phyloP scores from a whole-genome alignment of 2,113 vertebrate species.

The Taxidea taxus region DNA sequence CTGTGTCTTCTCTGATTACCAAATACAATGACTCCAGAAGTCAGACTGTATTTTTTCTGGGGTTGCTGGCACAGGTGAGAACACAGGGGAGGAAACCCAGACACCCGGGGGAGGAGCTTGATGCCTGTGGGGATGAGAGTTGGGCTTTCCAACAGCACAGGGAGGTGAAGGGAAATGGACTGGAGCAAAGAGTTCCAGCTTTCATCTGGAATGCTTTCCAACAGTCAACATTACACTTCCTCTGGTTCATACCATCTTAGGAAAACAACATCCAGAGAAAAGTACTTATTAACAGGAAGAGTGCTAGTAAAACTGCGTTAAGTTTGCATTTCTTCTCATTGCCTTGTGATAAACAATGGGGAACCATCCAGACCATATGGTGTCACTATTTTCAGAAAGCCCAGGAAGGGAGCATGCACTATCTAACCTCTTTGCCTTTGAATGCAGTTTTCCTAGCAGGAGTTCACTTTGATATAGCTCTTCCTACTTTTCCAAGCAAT shows the following conservation, averaged over 20 bases:
- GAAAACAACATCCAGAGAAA: neutral
- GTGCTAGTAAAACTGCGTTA: neutral
- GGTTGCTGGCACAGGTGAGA: neutral
- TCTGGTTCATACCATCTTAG: neutral
- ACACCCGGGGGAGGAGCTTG: neutral
- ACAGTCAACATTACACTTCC: neutral
- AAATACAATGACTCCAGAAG: neutral
- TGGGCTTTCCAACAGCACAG: neutral
- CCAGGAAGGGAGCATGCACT: no score
- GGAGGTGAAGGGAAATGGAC: no score
- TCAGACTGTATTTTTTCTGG: neutral
- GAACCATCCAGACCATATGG: neutral
- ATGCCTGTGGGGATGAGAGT: neutral
- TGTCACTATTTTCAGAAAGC: neutral
- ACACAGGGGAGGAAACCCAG: neutral
- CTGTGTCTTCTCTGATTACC: neutral
- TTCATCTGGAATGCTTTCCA: no score
- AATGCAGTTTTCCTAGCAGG: neutral
- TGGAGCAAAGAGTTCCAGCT: neutral
- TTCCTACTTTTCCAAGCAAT: neutral
- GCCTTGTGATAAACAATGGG: neutral
- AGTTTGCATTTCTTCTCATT: neutral
- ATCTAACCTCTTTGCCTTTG: neutral
- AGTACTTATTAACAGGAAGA: neutral
- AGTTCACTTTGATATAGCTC: neutral